Conservation (phyloP, 2,113 vertebrate species). For the Siniperca chuatsi region DNA sequence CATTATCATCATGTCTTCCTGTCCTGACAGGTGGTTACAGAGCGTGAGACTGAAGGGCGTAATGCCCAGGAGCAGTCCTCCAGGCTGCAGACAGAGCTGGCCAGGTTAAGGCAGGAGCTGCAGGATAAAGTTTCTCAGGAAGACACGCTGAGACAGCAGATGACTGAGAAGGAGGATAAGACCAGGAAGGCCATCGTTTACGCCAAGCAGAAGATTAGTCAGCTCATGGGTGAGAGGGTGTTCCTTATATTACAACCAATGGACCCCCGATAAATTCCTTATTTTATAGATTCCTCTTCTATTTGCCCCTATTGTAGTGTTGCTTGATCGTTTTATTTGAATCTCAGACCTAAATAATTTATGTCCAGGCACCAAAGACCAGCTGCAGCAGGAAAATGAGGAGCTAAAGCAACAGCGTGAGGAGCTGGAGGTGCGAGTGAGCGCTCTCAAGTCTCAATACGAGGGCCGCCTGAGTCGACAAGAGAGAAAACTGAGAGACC, state of each 20-base stretch:
- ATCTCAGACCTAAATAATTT: background rate
- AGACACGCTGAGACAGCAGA: conserved; percentile 92
- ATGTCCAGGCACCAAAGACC: conserved; percentile 88
- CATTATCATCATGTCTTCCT: too few relatives aligned
- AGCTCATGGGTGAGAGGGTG: conserved; percentile 85
- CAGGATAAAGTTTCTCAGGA: conserved; percentile 91
- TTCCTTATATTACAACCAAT: background rate
- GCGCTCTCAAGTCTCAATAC: conserved; percentile 94
- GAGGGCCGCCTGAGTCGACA: conserved; percentile 94
- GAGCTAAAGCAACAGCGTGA: conserved; percentile 95
- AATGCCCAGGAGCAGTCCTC: conserved; percentile 89
- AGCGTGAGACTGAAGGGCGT: conserved; percentile 90
- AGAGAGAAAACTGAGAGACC: conserved; percentile 91
- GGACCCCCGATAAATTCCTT: background rate
- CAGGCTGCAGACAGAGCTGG: conserved; percentile 89
- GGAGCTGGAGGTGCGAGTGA: conserved; percentile 94
- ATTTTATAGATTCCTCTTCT: background rate
- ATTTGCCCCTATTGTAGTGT: background rate
- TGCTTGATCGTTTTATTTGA: background rate
- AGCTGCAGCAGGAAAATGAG: conserved; percentile 92
- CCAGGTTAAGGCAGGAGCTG: conserved; percentile 90
- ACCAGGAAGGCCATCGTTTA: conserved; percentile 92
- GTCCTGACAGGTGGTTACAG: conserved; percentile 84
- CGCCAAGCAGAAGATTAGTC: conserved; percentile 94
- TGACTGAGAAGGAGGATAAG: conserved; percentile 95